These are phyloP conservation scores for Pseudomugil gertrudae DNA, from an alignment of 2,797 vertebrate genomes.

Conservation along the genomic window DNA sequence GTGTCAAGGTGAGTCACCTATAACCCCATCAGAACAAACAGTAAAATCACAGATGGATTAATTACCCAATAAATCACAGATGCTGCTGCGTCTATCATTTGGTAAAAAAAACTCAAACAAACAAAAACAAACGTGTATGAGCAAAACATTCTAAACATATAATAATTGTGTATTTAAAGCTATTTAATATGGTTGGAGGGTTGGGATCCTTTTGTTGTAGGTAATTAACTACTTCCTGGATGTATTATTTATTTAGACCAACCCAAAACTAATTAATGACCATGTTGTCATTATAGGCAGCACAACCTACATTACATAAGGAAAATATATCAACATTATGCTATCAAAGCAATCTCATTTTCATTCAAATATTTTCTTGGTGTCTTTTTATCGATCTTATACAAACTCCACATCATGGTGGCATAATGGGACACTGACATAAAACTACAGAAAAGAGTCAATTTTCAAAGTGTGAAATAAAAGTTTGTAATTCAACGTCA, in stretches of 20 bases:
- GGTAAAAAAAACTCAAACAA: conserved; percentile 31
- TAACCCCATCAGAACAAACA: conserved; percentile 61
- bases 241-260: conserved; percentile 31
- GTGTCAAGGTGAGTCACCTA: conserved; percentile 55
- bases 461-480: background rate
- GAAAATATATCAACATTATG: conserved; percentile 19
- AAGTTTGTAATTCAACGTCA: background rate
- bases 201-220: conserved; percentile 42
- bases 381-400: conserved; percentile 28
- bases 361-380: conserved; percentile 8
- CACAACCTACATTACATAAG: conserved; percentile 31
- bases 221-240: conserved; percentile 44
- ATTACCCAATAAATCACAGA: conserved; percentile 60
- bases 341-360: background rate
- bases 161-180: conserved; percentile 6
- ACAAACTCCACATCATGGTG: conserved; percentile 55
- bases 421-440: conserved; percentile 19
- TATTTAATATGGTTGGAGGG: background rate
- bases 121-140: conserved; percentile 37
- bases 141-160: conserved; percentile 26
- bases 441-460: background rate
- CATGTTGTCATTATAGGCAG: background rate
- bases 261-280: conserved; percentile 22
- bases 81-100: conserved; percentile 39
- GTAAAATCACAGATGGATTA: conserved; percentile 62